Evolutionary conservation across 2,888 invertebrate genomes (phyloP), one percentile per base, ranked within the genome.

Genomic region (Thyatira batis): DNA sequence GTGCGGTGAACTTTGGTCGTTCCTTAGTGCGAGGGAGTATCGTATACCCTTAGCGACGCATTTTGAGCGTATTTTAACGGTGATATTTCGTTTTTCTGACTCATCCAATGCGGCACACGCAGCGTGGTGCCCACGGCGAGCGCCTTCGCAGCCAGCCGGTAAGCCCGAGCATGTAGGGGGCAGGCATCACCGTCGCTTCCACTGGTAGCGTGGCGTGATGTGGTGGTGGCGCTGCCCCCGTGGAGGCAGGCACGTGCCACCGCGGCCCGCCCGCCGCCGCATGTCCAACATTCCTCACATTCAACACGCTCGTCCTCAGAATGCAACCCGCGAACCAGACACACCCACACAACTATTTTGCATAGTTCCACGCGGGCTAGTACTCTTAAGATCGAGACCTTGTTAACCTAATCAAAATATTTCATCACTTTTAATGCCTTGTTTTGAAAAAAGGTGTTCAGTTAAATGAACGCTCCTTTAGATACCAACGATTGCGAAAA

Each of bases 31-130:
- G 5, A 8, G 13, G 57, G 57, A 59, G 51, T 54, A 70, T 71
- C 58, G 71, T 71, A 67, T 58, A 69, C 63, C 60, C 61, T 57
- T 63, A 59, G 63, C 58, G 54, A 65, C 65, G 73, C 65, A 62
- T 66, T 75, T 66, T 57, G 65, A 69, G 70, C 70, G 67, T 76
- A 67, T 81, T 83, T 82, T 85, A 85, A 85, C 76, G 68, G 68
- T 76, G 68, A 61, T 60, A 78, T 85, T 84, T 80, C 78, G 76
- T 82, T 85, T 84, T 84, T 87, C 89, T 91, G 90, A 91, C 91
- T 89, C 89, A 89, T 90, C 88, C 89, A 88, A 86, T 80, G 82
- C 83, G 82, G 79, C 77, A 77, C 78, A 80, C 67, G 80, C 85
- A 85, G 87, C 83, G 76, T 86, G 85, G 88, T 85, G 85, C 71